phyloP scores from a whole-genome alignment of 2,797 vertebrate species.

The Chaunax sp. region DNA sequence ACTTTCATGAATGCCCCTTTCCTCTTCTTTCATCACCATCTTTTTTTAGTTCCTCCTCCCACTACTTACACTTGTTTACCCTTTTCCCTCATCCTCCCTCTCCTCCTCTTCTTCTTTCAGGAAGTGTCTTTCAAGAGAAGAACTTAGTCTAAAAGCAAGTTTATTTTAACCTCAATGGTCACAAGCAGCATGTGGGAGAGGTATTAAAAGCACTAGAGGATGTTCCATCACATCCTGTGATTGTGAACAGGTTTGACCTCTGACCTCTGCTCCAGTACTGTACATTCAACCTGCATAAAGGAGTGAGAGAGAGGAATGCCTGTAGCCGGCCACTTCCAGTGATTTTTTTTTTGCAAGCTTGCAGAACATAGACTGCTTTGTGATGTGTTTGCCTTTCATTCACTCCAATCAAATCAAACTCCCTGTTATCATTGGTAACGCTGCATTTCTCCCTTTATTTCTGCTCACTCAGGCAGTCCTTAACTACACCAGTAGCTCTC shows the following conservation, averaged over 20 bases:
- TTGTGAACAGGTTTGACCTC: constrained; percentile 44
- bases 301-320: constrained; percentile 48
- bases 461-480: constrained; percentile 4
- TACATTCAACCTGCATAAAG: constrained; percentile 6
- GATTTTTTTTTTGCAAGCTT: constrained; percentile 2
- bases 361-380: constrained; percentile 24
- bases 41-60: not conserved
- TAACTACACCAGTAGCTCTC: not conserved
- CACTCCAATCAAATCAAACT: not conserved
- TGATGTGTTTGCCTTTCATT: constrained; percentile 25
- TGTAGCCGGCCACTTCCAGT: constrained; percentile 11
- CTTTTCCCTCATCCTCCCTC: not conserved
- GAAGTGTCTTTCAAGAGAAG: not conserved
- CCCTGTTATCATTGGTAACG: constrained; percentile 24
- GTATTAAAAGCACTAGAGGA: constrained; percentile 24
- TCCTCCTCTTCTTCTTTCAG: not conserved
- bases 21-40: not conserved
- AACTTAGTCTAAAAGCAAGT: not conserved
- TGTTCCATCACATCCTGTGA: constrained; percentile 51
- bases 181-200: constrained; percentile 4
- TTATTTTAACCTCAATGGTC: not conserved
- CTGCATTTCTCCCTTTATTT: constrained; percentile 5
- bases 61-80: not conserved
- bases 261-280: constrained; percentile 12
- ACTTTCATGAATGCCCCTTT: constrained; percentile 1